phyloP scores from a whole-genome alignment of 2,888 invertebrate genomes.

The Brachypterus glaber region DNA sequence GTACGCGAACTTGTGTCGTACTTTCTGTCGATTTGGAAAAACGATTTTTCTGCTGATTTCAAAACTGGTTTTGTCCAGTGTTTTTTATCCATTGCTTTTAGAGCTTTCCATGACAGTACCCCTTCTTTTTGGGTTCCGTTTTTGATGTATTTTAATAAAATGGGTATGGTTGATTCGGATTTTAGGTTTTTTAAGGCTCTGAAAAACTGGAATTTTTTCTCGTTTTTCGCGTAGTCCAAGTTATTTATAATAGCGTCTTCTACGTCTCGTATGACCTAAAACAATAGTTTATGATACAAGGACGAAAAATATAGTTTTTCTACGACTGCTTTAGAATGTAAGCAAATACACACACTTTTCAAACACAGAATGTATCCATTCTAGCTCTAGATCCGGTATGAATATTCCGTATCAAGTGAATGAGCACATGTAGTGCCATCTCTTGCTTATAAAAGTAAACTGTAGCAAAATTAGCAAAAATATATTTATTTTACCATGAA shows the following conservation, averaged over 20 bases:
- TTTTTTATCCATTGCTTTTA: conserved; percentile 45
- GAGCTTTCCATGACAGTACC: conserved; percentile 58
- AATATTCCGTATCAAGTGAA: too few species aligned
- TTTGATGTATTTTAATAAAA: conserved; percentile 48
- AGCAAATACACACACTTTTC: too few species aligned
- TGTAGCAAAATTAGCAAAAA: too few species aligned
- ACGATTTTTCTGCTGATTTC: conserved; percentile 45
- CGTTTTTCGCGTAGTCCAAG: conserved; percentile 37
- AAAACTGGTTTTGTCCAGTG: conserved; percentile 40
- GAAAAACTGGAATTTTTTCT: conserved; percentile 52
- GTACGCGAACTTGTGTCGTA: conserved; percentile 63
- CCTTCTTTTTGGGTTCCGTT: conserved; percentile 46
- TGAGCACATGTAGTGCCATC: too few species aligned
- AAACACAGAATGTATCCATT: too few species aligned
- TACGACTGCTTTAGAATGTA: too few species aligned
- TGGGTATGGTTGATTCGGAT: conserved; percentile 49
- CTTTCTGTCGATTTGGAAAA: conserved; percentile 48
- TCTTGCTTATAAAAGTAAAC: too few species aligned
- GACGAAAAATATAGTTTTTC: too few species aligned
- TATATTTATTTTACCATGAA: too few species aligned
- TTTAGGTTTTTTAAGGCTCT: conserved; percentile 62
- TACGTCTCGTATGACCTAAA: conserved; percentile 36
- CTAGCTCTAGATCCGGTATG: too few species aligned
- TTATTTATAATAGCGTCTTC: conserved; percentile 36
- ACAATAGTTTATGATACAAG: conserved; percentile 22